Evolutionary conservation across 2,113 vertebrate genomes (phyloP).

Genomic region (Tetrax tetrax): DNA sequence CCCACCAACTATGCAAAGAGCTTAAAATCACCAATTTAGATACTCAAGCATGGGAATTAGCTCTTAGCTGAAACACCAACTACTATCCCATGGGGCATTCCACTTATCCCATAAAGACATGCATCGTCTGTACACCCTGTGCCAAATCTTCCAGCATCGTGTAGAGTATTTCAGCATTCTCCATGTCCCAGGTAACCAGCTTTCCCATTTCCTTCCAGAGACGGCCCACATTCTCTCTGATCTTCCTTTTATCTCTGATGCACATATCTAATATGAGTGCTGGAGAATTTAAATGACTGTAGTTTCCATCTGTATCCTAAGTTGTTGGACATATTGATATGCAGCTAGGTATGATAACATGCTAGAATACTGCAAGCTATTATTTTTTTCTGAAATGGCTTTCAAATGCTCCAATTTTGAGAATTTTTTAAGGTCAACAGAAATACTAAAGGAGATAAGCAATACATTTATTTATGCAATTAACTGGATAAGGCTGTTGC

Average conservation of each 20-base stretch:
- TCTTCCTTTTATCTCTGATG: too few relatives aligned
- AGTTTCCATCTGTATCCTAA: background rate
- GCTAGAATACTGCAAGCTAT: background rate
- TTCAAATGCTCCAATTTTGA: background rate
- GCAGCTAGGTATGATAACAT: background rate
- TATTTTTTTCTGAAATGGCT: background rate
- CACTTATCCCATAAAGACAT: background rate
- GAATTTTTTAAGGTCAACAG: background rate
- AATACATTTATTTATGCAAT: background rate
- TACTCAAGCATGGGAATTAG: background rate
- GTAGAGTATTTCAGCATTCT: too few relatives aligned
- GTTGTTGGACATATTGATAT: fast-evolving
- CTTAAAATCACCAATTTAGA: background rate
- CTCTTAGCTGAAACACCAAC: background rate
- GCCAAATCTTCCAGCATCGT: background rate
- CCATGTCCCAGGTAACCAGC: too few relatives aligned
- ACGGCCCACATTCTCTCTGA: too few relatives aligned
- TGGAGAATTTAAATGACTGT: background rate
- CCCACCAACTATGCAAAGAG: background rate
- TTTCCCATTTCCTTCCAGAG: too few relatives aligned
- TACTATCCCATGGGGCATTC: background rate
- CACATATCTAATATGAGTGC: background rate
- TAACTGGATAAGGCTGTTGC: background rate
- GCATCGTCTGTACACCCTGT: background rate
- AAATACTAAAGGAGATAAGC: background rate